phyloP scores from a whole-genome alignment of 2,113 vertebrate species.

The Chaetops frenatus region DNA sequence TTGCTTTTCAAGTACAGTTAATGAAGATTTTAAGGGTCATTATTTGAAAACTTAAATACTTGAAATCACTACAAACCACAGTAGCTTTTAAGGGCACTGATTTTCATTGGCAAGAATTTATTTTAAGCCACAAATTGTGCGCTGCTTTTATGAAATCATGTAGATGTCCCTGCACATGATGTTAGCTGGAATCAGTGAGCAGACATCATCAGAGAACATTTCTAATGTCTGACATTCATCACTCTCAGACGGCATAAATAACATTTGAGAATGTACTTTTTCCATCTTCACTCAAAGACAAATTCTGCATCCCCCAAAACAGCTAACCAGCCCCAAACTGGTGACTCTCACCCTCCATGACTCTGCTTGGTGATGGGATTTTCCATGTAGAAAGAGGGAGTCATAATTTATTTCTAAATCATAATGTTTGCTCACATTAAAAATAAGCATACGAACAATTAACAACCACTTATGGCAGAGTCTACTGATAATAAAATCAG shows the following conservation, averaged over 20 bases:
- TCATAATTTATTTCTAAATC: neutral
- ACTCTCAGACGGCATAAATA: neutral
- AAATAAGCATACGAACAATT: neutral
- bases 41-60: constrained; percentile 38
- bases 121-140: constrained; percentile 17
- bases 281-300: neutral
- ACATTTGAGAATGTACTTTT: neutral
- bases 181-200: neutral
- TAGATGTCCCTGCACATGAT: neutral
- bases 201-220: neutral
- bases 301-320: neutral
- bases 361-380: neutral
- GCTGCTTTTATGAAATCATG: neutral
- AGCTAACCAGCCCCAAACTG: neutral
- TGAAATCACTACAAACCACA: constrained; percentile 21
- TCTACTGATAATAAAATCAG: neutral
- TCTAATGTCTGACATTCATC: neutral
- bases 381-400: neutral
- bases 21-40: constrained; percentile 1
- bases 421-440: neutral
- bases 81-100: neutral
- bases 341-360: neutral
- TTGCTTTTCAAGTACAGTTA: neutral
- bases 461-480: neutral
- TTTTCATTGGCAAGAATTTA: constrained; percentile 30